Evolutionary conservation across 1,140 invertebrate genomes (phyloP), one percentile per base, ranked within the genome.

Genomic region (Olivierus martensii): DNA sequence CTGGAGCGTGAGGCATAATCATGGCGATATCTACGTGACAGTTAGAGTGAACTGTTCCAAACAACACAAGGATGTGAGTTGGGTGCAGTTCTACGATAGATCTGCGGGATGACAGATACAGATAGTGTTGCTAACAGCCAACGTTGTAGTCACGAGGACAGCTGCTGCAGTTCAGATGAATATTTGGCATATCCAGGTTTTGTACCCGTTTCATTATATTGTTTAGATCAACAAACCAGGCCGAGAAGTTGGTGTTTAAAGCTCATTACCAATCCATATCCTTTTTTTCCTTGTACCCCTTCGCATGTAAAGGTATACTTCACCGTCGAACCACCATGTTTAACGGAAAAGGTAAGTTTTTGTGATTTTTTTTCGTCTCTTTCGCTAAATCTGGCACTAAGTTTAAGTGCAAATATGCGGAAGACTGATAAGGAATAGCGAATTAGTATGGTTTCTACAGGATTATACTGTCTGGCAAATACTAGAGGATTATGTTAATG

Each of bases 201-300:
- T 69, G 79, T 83, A 15, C 80, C 84, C 34, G 74, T 61, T 22
- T 64, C 65, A 1, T 53, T 96, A 53, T 77, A 80, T 59, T 91
- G 87, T 64, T 74, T 98, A 55, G 81, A 83, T 28, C 93, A 98
- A 68, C 82, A 77, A 38, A 85, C 87, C 52, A 72, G 79, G 50
- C 82, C 89, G 34, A 77, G 92, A 65, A 87, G 82, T 70, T 88
- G 84, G 83, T 95, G 91, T 73, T 78, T 98, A 59, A 81, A 79
- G 60, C 83, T 94, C 70, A 94, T 96, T 71, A 93, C 89, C 44
- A 96, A 94, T 83, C 89, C 90, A 93, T 94, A 94, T 94, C 89
- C 89, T 93, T 93, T 93, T 80, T 37, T 50, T 39, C 12, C 34
- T 11, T 46, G 28, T 43, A 43, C 36, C 5, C 1, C 14, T 5